Base-by-base conservation (phyloP, 2,888 invertebrate species). In the Sphaerophoria rueppellii region DNA sequence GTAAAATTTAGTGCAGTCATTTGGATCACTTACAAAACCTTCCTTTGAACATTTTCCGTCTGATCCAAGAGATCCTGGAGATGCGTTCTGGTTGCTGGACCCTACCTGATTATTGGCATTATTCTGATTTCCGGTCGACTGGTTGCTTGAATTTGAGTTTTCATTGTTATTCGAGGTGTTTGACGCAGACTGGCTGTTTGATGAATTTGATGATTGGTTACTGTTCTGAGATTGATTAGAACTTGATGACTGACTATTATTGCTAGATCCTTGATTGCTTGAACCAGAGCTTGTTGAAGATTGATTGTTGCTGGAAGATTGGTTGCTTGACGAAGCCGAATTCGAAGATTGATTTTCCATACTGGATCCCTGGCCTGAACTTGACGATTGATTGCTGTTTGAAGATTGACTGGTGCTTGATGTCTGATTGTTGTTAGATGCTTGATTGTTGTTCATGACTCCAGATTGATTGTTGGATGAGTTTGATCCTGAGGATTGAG, bases 1-100 rank as follows among this genome's bases (percentile, higher is more conserved):
- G 87, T 94, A 94, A 90, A 95, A 95, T 89, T 94, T 94, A 65
- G 92, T 92, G 87, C 95, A 95, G 69, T 93, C 91, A 35, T 86
- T 80, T 4, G 89, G 88, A 87, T 92, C 90, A 0, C 89, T 88
- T 46, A 91, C 78, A 86, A 90, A 92, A 69, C 92, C 92, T 77
- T 90, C 91, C 9, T 86, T 57, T 2, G 76, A 87, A 75, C 91
- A 91, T 50, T 87, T 69, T 6, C 81, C 85, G 34, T 52, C 40
- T 11, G 83, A 76, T 35, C 83, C 83, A 3, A 80, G n/a, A 24
- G 83, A 61, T 7, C 83, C 83, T 24, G 71, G 57, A 35, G 87
- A 87, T 9, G 52, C 54, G 61, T 67, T 12, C 70, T 87, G 86
- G 55, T 80, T 82, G 54, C 54, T 76, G 9, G 60, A 54, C 24